Percentiles rank a stretch among this genome's conserved stretches.
Conservation (phyloP, 2,113 vertebrate genomes). For the Echinops telfairi region DNA sequence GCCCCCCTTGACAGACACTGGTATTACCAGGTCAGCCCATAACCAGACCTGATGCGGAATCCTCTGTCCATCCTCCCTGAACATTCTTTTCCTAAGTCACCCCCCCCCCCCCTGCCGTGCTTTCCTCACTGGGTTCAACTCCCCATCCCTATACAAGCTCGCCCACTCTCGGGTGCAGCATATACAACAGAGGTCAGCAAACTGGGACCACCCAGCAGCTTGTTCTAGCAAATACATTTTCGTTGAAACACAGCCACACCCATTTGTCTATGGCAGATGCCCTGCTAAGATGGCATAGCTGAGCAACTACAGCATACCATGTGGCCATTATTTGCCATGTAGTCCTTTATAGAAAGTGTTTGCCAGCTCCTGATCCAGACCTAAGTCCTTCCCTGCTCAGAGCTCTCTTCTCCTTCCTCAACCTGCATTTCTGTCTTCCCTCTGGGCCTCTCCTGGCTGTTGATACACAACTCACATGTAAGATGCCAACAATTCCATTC, state of each 20-base stretch:
- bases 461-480: not conserved
- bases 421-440: not conserved
- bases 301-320: no score
- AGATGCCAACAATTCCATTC: not conserved
- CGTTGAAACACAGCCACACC: not conserved
- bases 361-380: not conserved
- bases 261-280: not conserved
- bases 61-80: not conserved
- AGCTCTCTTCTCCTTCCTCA: not conserved
- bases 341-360: not conserved
- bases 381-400: not conserved
- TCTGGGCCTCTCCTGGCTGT: not conserved
- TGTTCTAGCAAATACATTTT: conserved; percentile 18
- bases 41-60: not conserved
- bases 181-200: not conserved
- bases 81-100: no score
- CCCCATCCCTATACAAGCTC: not conserved
- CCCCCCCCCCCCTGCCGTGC: no score
- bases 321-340: not conserved
- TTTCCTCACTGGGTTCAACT: not conserved
- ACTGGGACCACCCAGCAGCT: not conserved
- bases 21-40: not conserved
- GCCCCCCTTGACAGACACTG: not conserved
- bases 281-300: not conserved
- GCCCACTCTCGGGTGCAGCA: not conserved